Percentiles rank a stretch among this genome's conserved stretches.
These are phyloP conservation scores for Chymomyza procnemis DNA, from an alignment of 2,888 invertebrate genomes.

Conservation along the genomic window DNA sequence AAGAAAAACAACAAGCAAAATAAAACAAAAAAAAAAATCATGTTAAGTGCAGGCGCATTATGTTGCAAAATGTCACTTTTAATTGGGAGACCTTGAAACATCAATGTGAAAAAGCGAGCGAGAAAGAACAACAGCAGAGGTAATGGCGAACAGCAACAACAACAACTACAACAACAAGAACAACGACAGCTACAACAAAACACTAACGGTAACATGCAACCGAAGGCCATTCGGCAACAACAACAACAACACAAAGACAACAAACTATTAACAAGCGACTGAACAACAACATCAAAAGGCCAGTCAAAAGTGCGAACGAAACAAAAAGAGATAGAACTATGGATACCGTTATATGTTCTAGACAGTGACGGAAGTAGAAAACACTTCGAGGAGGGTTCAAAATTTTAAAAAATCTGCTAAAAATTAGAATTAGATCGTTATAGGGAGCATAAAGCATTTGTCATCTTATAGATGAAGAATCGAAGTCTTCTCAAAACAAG, in stretches of 20 bases:
- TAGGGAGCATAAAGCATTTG: too few relatives aligned
- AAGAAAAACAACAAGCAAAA: slow-evolving; percentile 31
- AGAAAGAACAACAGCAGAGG: slow-evolving; percentile 42
- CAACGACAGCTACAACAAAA: too few relatives aligned
- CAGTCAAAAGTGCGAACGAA: slow-evolving; percentile 11
- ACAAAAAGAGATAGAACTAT: neutral
- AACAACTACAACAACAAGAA: slow-evolving; percentile 31
- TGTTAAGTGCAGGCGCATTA: slow-evolving; percentile 71
- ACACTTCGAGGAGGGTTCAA: too few relatives aligned
- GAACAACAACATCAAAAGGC: slow-evolving; percentile 50
- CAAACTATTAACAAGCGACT: slow-evolving; percentile 63
- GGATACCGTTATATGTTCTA: slow-evolving; percentile 51
- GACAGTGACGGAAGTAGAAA: too few relatives aligned
- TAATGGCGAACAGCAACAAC: slow-evolving; percentile 22
- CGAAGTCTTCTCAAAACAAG: too few relatives aligned
- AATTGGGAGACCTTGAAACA: slow-evolving; percentile 76
- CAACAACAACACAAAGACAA: slow-evolving; percentile 50
- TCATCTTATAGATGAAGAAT: too few relatives aligned
- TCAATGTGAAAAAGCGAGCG: slow-evolving; percentile 65
- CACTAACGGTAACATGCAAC: slow-evolving; percentile 45
- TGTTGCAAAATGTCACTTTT: slow-evolving; percentile 75
- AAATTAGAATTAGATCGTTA: too few relatives aligned
- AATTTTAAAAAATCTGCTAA: too few relatives aligned
- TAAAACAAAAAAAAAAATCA: slow-evolving; percentile 56
- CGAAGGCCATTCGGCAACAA: slow-evolving; percentile 48